These are phyloP conservation scores for Megathymus violae DNA, from an alignment of 1,140 invertebrate species.

Conservation along the genomic window DNA sequence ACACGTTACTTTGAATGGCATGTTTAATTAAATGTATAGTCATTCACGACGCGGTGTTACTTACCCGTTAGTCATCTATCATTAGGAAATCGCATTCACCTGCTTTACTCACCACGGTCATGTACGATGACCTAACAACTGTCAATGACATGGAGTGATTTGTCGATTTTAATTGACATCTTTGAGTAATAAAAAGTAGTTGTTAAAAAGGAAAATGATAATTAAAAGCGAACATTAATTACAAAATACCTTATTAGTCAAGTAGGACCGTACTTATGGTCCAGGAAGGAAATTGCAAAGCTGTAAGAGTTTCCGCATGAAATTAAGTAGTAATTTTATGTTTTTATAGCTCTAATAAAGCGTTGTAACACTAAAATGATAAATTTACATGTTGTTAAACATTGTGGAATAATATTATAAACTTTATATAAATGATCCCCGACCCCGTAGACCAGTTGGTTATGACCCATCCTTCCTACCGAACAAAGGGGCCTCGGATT, in stretches of 20 bases:
- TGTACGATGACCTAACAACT: slow-evolving; percentile 6
- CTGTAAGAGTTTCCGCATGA: not conserved
- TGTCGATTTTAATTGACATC: slow-evolving; percentile 6
- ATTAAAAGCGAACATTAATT: slow-evolving; percentile 10
- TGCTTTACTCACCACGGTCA: slow-evolving; percentile 18
- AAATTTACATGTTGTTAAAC: too few species aligned
- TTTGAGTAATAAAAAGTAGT: slow-evolving; percentile 6
- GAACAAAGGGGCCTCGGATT: too few species aligned
- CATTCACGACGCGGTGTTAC: slow-evolving; percentile 7
- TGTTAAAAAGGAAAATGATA: slow-evolving; percentile 14
- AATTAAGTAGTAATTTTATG: not conserved
- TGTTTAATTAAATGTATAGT: slow-evolving; percentile 12
- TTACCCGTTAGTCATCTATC: slow-evolving; percentile 12
- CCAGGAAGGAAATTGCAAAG: not conserved
- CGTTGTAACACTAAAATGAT: too few species aligned
- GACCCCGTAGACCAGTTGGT: too few species aligned
- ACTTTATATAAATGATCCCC: too few species aligned
- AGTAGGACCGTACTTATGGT: not conserved
- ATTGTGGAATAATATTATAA: too few species aligned
- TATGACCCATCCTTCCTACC: too few species aligned
- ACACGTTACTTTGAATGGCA: slow-evolving; percentile 8
- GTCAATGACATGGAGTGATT: slow-evolving; percentile 5
- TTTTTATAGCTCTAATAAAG: not conserved
- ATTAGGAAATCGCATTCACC: slow-evolving; percentile 19
- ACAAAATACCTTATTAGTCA: slow-evolving; percentile 8